Evolutionary conservation across 2,113 vertebrate species (phyloP), one percentile per base, ranked within the genome.

Genomic region (Smithornis capensis): DNA sequence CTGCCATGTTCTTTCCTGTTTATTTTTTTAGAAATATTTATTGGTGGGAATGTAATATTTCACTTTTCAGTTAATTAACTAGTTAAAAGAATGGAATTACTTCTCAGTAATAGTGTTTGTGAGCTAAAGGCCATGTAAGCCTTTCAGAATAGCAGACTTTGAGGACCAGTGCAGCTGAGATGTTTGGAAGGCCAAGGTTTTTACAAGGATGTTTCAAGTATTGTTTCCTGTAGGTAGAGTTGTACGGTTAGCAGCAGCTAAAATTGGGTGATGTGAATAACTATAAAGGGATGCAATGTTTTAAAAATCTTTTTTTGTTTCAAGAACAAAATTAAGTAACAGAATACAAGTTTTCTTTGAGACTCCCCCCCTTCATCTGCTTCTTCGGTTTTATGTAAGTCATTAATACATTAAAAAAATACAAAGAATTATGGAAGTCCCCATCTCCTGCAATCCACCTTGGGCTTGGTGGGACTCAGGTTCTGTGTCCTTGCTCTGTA

Each of bases 391-490:
- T 78, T 78, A 68, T n/a, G 14, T 7, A 35, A 52, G 38, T 57
- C 19, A 17, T 69, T 69, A 16, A 38, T 49, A 55, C 38, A 52
- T 49, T 59, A 53, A 84, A 27, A 42, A 65, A 65, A 38, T 38
- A 25, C 2, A 11, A 57, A 53, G 53, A 73, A 29, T 22, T n/a
- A 16, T 38, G 52, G 29, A 68, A 42, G 19, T 71, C 16, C 12
- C 3, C 4, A 12, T 5, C 9, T 80, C 33, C 47, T 87, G 15
- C 22, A 10, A 0, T 38, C 12, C 55, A 0, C 25, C 24, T 6
- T 47, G 38, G 40, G 2, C 63, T 83, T 17, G 3, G 6, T 71
- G 57, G 21, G 7, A 25, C 35, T 44, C 1, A 0, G 21, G 33
- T 71, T 55, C 49, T 95, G 33, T 83, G 44, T 59, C 59, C 0